Base-by-base conservation (phyloP, 2,797 vertebrate genomes). In the Lithobates sylvaticus region DNA sequence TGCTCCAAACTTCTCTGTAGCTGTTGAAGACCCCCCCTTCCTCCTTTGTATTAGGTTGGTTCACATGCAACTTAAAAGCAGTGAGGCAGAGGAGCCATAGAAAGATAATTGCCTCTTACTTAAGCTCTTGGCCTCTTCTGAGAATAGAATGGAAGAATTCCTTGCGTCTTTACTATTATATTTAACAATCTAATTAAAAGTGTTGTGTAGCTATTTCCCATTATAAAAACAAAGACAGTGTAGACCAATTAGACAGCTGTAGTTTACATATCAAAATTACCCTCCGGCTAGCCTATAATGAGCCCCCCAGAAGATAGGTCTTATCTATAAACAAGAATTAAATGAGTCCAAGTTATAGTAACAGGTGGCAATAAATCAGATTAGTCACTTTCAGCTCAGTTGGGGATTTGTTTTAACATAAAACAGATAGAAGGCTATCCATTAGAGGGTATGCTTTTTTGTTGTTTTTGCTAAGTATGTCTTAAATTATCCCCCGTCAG, bases 141-240 rank as follows among this genome's bases (percentile, higher is more conserved):
- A 92, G 94, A 95, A 95, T 91, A 92, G 88, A 86, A 92, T 90
- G 91, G 90, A 91, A 93, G 93, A 95, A 95, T 94, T 93, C 93
- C 94, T 91, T 90, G 92, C 89, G 88, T 88, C 91, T 94, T 91
- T 89, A 91, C 93, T 91, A 90, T 95, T 94, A 94, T 91, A 91
- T 94, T 94, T 94, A 95, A 94, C 94, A 94, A 94, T 95, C 94
- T 95, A 95, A 95, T 95, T 96, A 95, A 93, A 94, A 93, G 91
- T 92, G 79, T 91, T 54, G 88, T 90, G 91, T 91, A 94, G 91
- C 91, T 91, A 90, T 93, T 88, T 90, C 89, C 92, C 90, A 93
- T 93, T 94, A 93, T 93, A 92, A 93, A 93, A 92, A 90, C 91
- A 88, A 92, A 91, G 94, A 94, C 92, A 92, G 92, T 85, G 81